These are phyloP conservation scores for Papilio polytes DNA, from an alignment of 1,140 invertebrate species.

Conservation along the genomic window DNA sequence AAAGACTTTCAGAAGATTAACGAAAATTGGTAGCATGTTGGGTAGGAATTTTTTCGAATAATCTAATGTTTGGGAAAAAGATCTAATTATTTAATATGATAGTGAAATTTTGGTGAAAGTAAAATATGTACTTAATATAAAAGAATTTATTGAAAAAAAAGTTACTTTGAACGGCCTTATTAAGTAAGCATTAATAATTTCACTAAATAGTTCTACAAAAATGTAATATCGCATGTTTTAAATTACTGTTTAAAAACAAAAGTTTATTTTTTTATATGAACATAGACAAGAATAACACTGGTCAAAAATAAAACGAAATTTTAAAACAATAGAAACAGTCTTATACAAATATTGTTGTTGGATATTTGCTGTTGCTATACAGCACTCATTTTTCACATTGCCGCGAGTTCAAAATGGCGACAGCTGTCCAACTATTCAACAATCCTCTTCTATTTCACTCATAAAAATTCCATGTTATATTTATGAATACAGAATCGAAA, in stretches of 20 bases:
- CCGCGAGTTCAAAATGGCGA: conserved; percentile 19
- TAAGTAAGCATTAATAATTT: too few relatives aligned
- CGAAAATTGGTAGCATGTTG: neutral
- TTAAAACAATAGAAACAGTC: neutral
- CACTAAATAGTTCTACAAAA: too few relatives aligned
- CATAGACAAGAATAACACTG: neutral
- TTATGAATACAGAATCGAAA: neutral
- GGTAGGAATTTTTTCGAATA: neutral
- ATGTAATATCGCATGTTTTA: neutral
- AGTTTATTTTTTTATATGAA: neutral
- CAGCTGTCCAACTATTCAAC: conserved; percentile 12
- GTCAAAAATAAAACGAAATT: neutral
- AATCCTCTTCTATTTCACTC: neutral
- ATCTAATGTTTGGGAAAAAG: neutral
- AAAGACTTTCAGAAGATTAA: neutral
- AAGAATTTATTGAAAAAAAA: too few relatives aligned
- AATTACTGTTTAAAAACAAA: neutral
- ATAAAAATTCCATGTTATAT: conserved; percentile 4
- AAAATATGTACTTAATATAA: too few relatives aligned
- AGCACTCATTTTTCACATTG: conserved; percentile 24
- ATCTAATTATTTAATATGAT: neutral
- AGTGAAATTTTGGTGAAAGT: neutral
- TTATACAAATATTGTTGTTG: conserved; percentile 8
- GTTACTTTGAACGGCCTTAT: too few relatives aligned
- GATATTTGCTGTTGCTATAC: conserved; percentile 18